phyloP scores from a whole-genome alignment of 1,140 invertebrate species.

The Atopsyche davidsoni region DNA sequence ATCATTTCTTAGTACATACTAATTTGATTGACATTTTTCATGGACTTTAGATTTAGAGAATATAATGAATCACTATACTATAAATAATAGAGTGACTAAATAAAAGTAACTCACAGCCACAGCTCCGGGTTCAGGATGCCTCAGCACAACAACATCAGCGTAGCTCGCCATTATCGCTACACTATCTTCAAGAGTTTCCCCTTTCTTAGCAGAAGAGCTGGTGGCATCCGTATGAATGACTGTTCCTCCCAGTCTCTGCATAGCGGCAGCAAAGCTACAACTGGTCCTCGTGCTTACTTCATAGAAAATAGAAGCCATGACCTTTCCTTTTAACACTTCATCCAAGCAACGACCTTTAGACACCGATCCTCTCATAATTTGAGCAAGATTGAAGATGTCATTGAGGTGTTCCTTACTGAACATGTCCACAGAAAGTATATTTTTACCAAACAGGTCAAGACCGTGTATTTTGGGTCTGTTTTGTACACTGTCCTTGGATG shows the following conservation, averaged over 20 bases:
- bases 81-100: background rate
- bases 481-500: slow-evolving; percentile 39
- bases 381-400: slow-evolving; percentile 90
- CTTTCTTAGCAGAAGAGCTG: slow-evolving; percentile 92
- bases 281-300: slow-evolving; percentile 95
- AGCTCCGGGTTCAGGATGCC: slow-evolving; percentile 91
- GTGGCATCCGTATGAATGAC: slow-evolving; percentile 85
- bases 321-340: slow-evolving; percentile 86
- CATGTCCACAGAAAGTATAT: slow-evolving; percentile 77
- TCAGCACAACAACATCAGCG: slow-evolving; percentile 86
- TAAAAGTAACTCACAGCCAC: slow-evolving; percentile 79
- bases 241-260: slow-evolving; percentile 89
- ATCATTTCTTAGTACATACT: too few relatives aligned
- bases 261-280: slow-evolving; percentile 93
- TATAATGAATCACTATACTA: too few relatives aligned
- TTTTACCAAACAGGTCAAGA: slow-evolving; percentile 61
- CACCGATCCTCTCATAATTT: slow-evolving; percentile 75
- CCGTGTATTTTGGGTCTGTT: slow-evolving; percentile 32
- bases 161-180: slow-evolving; percentile 81
- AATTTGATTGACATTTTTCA: too few relatives aligned
- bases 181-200: slow-evolving; percentile 90
- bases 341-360: slow-evolving; percentile 78
- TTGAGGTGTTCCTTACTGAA: slow-evolving; percentile 90
- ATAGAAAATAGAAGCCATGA: slow-evolving; percentile 95
- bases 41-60: too few relatives aligned